phyloP scores from a whole-genome alignment of 2,113 vertebrate species.

The Odontesthes bonariensis region DNA sequence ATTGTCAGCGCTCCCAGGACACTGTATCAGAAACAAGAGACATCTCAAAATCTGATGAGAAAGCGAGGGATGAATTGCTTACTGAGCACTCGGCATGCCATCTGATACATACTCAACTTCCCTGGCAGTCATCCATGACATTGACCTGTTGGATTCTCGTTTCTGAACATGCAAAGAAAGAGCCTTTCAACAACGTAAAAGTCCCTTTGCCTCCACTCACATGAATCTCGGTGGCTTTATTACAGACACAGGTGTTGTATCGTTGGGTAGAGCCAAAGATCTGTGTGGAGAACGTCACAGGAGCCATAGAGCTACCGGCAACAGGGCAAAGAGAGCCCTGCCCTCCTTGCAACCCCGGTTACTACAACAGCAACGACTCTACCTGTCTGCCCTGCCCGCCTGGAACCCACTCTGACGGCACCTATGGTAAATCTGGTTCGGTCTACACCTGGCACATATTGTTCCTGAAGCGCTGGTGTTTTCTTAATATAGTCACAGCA shows the following conservation, averaged over 20 bases:
- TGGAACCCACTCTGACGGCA: constrained; percentile 92
- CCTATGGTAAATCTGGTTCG: constrained; percentile 79
- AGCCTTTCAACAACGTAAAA: neutral
- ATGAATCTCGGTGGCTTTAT: neutral
- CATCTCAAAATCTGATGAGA: constrained; percentile 7
- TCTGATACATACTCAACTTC: constrained; percentile 15
- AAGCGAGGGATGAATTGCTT: neutral
- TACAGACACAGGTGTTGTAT: constrained; percentile 92
- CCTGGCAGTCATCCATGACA: neutral
- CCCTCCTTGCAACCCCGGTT: constrained; percentile 97
- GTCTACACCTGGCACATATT: neutral
- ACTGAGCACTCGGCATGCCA: constrained; percentile 27
- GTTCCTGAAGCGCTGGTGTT: neutral
- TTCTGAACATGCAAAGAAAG: neutral
- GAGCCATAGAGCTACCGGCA: constrained; percentile 87
- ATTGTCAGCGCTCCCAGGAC: neutral
- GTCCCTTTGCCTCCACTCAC: neutral
- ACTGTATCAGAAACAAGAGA: constrained; percentile 11
- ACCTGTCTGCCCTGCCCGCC: constrained; percentile 90
- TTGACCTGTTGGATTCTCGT: neutral
- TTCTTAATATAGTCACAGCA: neutral
- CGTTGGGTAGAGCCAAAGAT: constrained; percentile 97
- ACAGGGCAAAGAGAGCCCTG: constrained; percentile 91
- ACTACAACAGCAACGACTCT: constrained; percentile 92
- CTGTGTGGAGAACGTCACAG: constrained; percentile 88